Evolutionary conservation across 1,140 invertebrate species (phyloP), one percentile per base, ranked within the genome.

Genomic region (Grapholita molesta): DNA sequence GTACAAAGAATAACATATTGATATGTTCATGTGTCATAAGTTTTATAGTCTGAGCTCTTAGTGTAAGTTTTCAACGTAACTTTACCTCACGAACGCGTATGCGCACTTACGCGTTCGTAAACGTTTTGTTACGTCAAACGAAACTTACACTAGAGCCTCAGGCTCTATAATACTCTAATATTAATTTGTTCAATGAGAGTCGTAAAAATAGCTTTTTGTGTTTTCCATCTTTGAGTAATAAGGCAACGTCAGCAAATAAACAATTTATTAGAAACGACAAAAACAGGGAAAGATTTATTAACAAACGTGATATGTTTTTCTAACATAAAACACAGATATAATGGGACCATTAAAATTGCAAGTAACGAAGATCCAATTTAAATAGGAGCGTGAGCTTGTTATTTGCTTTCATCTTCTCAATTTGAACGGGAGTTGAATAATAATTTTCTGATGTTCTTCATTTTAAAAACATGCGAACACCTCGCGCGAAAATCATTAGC

Each of bases 241-340:
- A 12, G 35, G 42, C 18, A 48, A 4, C 35, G n/a, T 38, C 35
- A 38, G 35, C 12, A 15, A 38, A 38, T 48, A 4, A 21, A 48
- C 42, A 48, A 48, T 48, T 48, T 48, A 48, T 48, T 48, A 38
- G 42, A 48, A n/a, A 48, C 15, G 6, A 18, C n/a, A 48, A 48
- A 48, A 48, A 48, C 15, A 18, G 42, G 6, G 18, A 48, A 21
- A 48, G 42, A 48, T 48, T 48, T 48, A 48, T 21, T 18, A 48
- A 48, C 42, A 48, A 48, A 48, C 42, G 42, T 48, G 42, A 48
- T 48, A 48, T 48, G 42, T 18, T 48, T 48, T 48, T 48, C 42
- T 48, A 21, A 48, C 15, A n/a, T 48, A 48, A 48, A 48, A 21
- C 15, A 6, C 18, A 21, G 35, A 38, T 48, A 18, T 48, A 48